Evolutionary conservation across 2,888 invertebrate genomes (phyloP).

Genomic region (Mythimna lalbum): DNA sequence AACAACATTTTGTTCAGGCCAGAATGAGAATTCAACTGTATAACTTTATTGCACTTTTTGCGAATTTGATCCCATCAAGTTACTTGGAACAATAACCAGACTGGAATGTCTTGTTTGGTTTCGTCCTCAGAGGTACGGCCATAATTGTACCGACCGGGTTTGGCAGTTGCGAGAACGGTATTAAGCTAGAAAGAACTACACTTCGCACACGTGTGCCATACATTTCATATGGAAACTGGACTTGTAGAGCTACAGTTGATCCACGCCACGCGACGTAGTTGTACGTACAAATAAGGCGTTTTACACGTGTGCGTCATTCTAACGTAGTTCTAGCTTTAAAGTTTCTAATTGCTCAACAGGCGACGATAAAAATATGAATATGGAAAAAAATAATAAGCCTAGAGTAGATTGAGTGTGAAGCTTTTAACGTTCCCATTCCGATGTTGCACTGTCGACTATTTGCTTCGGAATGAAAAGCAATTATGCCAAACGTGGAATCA

Average conservation of each 20-base stretch:
- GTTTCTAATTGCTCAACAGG: slow-evolving; percentile 25
- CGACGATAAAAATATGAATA: slow-evolving; percentile 49
- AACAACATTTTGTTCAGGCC: slow-evolving; percentile 17
- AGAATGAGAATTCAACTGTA: slow-evolving; percentile 34
- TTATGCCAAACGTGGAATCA: slow-evolving; percentile 57
- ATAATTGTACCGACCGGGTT: slow-evolving; percentile 21
- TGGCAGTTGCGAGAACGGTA: not conserved
- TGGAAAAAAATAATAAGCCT: slow-evolving; percentile 38
- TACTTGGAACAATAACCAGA: slow-evolving; percentile 54
- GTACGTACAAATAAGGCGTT: too few species aligned
- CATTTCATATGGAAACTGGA: too few species aligned
- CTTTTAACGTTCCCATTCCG: slow-evolving; percentile 53
- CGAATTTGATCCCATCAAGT: slow-evolving; percentile 61
- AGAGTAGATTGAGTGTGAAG: slow-evolving; percentile 60
- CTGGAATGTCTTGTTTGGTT: slow-evolving; percentile 62
- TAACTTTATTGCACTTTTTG: slow-evolving; percentile 57
- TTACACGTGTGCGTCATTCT: too few species aligned
- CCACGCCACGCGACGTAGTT: too few species aligned
- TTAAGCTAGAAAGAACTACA: not conserved
- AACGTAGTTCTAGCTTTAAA: slow-evolving; percentile 4
- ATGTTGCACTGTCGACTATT: slow-evolving; percentile 52
- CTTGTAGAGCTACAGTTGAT: too few species aligned
- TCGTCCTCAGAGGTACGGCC: slow-evolving; percentile 34
- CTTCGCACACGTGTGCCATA: too few species aligned
- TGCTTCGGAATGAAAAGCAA: slow-evolving; percentile 52